These are phyloP conservation scores for Drosophila kikkawai DNA, from an alignment of 1,140 invertebrate species.

Conservation along the genomic window DNA sequence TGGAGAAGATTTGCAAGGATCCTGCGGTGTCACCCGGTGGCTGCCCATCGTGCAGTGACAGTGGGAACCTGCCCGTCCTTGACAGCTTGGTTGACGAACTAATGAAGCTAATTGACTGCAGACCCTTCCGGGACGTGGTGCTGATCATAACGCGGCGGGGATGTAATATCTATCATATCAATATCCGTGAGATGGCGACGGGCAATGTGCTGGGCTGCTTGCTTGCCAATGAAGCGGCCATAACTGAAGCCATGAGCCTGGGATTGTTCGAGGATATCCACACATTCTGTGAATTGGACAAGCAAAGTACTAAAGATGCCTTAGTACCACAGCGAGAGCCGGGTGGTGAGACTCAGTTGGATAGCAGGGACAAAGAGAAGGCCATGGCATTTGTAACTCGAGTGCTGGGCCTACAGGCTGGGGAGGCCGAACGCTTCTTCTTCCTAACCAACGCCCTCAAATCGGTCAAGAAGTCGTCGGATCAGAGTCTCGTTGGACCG, in stretches of 20 bases:
- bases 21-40: not conserved
- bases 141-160: constrained; percentile 46
- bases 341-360: not conserved
- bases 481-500: not conserved
- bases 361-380: not conserved
- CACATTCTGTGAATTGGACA: constrained; percentile 63
- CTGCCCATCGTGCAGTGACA: constrained; percentile 30
- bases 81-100: constrained; percentile 27
- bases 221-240: constrained; percentile 48
- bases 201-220: constrained; percentile 53
- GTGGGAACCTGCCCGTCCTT: constrained; percentile 10
- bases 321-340: not conserved
- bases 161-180: constrained; percentile 67
- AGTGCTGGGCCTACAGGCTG: constrained; percentile 28
- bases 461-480: constrained; percentile 6
- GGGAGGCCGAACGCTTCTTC: constrained; percentile 11
- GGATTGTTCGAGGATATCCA: constrained; percentile 58
- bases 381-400: constrained; percentile 38
- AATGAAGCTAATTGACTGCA: constrained; percentile 12
- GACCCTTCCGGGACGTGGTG: constrained; percentile 19
- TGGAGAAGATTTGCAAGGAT: not conserved
- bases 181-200: constrained; percentile 39
- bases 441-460: constrained; percentile 27
- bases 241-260: constrained; percentile 45
- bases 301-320: constrained; percentile 24